A percentile compares a stretch with the other conserved stretches of the same genome.
Evolutionary conservation across 1,140 invertebrate genomes (phyloP).

Genomic region (Mactra quadrangularis): DNA sequence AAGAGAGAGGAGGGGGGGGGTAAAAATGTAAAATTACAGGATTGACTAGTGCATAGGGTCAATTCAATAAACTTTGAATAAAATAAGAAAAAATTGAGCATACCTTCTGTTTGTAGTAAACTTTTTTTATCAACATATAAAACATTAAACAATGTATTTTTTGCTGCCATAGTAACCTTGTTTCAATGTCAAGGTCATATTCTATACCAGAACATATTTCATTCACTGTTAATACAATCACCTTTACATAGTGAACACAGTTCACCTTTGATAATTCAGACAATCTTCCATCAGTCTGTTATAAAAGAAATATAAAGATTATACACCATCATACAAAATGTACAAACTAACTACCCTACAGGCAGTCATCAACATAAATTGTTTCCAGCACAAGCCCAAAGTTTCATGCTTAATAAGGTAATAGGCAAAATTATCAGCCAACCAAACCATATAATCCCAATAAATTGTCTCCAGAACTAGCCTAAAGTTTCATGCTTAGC

Average conservation of each 20-base stretch:
- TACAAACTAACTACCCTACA: not conserved
- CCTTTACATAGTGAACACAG: constrained; percentile 2
- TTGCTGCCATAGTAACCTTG: constrained; percentile 39
- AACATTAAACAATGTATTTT: constrained; percentile 22
- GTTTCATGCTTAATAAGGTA: too few relatives aligned
- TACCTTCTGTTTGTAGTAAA: constrained; percentile 26
- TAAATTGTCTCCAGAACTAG: too few relatives aligned
- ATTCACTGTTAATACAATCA: not conserved
- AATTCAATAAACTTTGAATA: too few relatives aligned
- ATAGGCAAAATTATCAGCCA: too few relatives aligned
- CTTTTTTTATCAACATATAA: constrained; percentile 34
- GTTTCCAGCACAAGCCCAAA: too few relatives aligned
- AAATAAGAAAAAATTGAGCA: too few relatives aligned
- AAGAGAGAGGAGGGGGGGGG: too few relatives aligned
- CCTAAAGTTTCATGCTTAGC: too few relatives aligned
- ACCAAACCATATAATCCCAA: too few relatives aligned
- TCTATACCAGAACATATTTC: constrained; percentile 46
- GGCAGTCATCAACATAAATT: not conserved
- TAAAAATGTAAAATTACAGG: too few relatives aligned
- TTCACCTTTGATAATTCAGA: constrained; percentile 18
- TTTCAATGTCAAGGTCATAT: constrained; percentile 24
- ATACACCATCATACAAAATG: not conserved
- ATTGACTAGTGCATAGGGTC: too few relatives aligned
- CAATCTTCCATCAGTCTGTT: not conserved
- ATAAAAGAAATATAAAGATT: not conserved